Percentiles rank a stretch among this genome's conserved stretches.
These are phyloP conservation scores for Ceratina calcarata DNA, from an alignment of 1,140 invertebrate species.

Conservation along the genomic window DNA sequence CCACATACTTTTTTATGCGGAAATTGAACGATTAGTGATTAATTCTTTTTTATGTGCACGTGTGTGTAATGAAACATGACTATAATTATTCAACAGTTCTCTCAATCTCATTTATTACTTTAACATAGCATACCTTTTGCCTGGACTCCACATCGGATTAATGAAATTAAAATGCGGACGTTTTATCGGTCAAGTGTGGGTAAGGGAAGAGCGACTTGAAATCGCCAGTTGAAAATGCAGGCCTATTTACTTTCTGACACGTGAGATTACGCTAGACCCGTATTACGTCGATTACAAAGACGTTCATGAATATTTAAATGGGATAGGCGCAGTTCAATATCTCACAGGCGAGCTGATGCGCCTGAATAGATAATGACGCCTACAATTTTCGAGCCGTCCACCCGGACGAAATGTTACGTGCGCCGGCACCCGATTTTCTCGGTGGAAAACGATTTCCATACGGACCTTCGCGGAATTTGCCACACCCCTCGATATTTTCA, in stretches of 20 bases:
- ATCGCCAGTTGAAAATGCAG: constrained; percentile 55
- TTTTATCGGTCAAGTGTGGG: constrained; percentile 1
- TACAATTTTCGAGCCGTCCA: constrained; percentile 62
- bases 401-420: constrained; percentile 41
- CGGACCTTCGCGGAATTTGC: neutral
- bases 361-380: constrained; percentile 60
- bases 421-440: constrained; percentile 1
- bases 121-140: neutral
- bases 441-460: constrained; percentile 41
- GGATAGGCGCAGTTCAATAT: constrained; percentile 65
- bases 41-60: no score
- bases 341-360: constrained; percentile 54
- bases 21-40: no score
- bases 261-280: constrained; percentile 62
- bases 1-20: neutral
- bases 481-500: neutral
- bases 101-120: no score
- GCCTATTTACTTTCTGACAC: constrained; percentile 65
- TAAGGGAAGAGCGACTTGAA: neutral
- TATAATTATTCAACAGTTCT: no score
- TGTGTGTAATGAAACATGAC: no score
- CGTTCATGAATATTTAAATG: constrained; percentile 68
- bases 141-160: neutral
- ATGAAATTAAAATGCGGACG: constrained; percentile 37
- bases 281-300: constrained; percentile 68